A percentile compares a stretch with the other conserved stretches of the same genome.
These are phyloP conservation scores for Brotogeris chrysoptera DNA, from an alignment of 2,797 vertebrate genomes.

Conservation along the genomic window DNA sequence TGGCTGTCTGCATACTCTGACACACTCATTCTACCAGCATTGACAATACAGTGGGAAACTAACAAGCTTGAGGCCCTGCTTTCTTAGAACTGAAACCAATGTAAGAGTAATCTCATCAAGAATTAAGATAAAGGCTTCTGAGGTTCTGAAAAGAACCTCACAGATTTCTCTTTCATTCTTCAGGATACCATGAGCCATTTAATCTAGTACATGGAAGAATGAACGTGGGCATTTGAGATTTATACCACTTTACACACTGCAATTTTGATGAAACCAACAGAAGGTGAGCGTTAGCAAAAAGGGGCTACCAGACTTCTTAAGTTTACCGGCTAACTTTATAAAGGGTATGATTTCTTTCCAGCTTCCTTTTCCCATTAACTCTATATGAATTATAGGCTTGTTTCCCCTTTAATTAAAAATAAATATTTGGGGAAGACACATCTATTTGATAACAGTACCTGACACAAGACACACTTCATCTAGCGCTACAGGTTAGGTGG, in stretches of 20 bases:
- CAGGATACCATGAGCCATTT: background rate
- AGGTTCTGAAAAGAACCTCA: background rate
- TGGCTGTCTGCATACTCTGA: background rate
- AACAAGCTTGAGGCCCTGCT: background rate
- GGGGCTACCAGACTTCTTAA: background rate
- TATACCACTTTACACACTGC: background rate
- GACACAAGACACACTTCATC: background rate
- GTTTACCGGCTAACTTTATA: background rate
- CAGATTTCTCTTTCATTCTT: background rate
- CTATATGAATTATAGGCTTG: accelerated
- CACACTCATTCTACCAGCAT: background rate
- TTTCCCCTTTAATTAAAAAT: background rate
- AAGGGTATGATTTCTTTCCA: background rate
- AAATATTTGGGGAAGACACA: background rate
- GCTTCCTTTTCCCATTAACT: background rate
- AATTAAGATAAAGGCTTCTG: background rate
- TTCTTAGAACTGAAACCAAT: background rate
- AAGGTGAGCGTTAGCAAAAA: background rate
- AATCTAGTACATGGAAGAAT: background rate
- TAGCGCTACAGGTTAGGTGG: background rate
- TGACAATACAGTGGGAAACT: background rate
- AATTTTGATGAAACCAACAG: background rate
- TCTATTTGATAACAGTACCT: background rate
- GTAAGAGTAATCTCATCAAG: background rate
- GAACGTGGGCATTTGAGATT: background rate